Percentiles rank a stretch among this genome's conserved stretches.
phyloP scores from a whole-genome alignment of 2,113 vertebrate species.

The Sinosuthora webbiana region DNA sequence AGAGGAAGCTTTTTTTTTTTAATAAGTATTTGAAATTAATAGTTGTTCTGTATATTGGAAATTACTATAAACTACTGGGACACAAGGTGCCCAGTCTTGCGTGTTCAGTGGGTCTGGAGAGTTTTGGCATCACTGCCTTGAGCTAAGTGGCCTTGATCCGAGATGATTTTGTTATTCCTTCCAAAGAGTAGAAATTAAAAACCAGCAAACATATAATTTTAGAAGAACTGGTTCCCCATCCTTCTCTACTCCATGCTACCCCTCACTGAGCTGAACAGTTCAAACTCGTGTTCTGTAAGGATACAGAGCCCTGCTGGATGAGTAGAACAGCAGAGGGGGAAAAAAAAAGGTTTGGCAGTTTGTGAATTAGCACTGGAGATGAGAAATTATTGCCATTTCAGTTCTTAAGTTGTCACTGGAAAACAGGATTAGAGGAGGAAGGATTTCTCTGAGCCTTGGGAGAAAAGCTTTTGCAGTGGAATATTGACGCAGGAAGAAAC shows the following conservation, averaged over 20 bases:
- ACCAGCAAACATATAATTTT: neutral
- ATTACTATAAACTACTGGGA: neutral
- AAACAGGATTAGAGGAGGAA: conserved; percentile 41
- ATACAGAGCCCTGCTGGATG: rapidly evolving
- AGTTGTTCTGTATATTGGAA: neutral
- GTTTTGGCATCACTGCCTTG: neutral
- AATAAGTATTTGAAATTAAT: neutral
- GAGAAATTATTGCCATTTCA: conserved; percentile 7
- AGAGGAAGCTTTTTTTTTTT: neutral
- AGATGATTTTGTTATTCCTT: neutral
- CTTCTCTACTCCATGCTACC: neutral
- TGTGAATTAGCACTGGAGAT: conserved; percentile 24
- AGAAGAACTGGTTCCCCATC: neutral
- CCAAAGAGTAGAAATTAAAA: neutral
- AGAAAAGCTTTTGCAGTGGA: neutral
- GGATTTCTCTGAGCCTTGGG: neutral
- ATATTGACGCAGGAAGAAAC: neutral
- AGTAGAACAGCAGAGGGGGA: neutral
- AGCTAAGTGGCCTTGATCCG: neutral
- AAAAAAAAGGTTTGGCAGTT: neutral
- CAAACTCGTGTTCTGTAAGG: rapidly evolving
- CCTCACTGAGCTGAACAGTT: neutral
- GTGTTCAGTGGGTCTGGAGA: neutral
- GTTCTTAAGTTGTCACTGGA: conserved; percentile 42
- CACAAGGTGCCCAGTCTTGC: neutral